Evolutionary conservation across 2,888 invertebrate species (phyloP).

Genomic region (Saturnia japonica): DNA sequence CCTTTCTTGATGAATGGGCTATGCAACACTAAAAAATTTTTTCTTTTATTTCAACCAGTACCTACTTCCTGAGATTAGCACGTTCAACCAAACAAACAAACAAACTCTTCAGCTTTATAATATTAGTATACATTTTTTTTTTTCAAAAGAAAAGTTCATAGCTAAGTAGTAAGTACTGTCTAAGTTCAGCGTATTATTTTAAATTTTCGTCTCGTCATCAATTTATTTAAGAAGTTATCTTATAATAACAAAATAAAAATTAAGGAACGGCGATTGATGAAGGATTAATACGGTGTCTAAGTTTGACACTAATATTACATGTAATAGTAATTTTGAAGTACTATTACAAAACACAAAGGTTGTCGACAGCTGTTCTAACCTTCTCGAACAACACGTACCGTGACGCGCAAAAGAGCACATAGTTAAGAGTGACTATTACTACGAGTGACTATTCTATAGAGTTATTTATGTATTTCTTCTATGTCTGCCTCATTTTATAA

Average conservation of each 20-base stretch:
- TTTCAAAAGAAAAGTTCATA: too few species aligned
- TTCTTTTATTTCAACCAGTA: too few species aligned
- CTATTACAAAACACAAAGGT: background rate
- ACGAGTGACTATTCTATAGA: background rate
- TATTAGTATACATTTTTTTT: too few species aligned
- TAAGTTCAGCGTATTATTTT: too few species aligned
- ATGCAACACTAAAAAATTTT: too few species aligned
- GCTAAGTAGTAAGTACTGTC: too few species aligned
- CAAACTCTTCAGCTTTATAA: too few species aligned
- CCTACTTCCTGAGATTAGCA: too few species aligned
- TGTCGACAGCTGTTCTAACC: background rate
- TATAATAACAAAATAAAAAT: background rate
- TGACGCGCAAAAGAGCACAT: background rate
- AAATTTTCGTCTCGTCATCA: too few species aligned
- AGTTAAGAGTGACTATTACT: background rate
- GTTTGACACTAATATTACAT: background rate
- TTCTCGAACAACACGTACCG: conserved; percentile 1
- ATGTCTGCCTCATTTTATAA: background rate
- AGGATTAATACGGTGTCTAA: background rate
- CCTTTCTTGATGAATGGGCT: too few species aligned
- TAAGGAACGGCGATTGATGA: background rate
- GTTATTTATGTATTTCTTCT: background rate
- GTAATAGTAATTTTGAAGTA: background rate
- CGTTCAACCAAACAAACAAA: too few species aligned
- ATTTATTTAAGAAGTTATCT: too few species aligned